Conservation (phyloP, 1,140 invertebrate species). For the Dufourea novaeangliae region DNA sequence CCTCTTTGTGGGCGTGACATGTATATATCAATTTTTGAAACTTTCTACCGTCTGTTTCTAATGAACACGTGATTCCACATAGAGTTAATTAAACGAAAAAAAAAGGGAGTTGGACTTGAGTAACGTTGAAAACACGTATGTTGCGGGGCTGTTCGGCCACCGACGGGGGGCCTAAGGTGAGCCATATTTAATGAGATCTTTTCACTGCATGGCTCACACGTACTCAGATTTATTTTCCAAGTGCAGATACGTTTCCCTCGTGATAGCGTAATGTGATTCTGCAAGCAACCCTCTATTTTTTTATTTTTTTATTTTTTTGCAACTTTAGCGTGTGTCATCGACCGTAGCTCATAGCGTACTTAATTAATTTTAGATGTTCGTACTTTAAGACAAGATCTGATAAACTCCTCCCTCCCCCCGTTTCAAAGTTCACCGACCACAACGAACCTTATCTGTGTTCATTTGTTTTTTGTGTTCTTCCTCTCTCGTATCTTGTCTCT, state of each 20-base stretch:
- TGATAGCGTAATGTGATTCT: conserved; percentile 72
- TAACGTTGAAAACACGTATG: conserved; percentile 75
- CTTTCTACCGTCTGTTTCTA: conserved; percentile 13
- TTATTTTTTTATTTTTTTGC: not conserved
- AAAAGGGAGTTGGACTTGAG: conserved; percentile 81
- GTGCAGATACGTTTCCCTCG: conserved; percentile 62
- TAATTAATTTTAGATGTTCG: too few relatives aligned
- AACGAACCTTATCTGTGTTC: not conserved
- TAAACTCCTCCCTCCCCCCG: too few relatives aligned
- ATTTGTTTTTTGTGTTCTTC: too few relatives aligned
- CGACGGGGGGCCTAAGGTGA: conserved; percentile 78
- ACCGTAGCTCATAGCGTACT: conserved; percentile 1
- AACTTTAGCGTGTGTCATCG: conserved; percentile 4
- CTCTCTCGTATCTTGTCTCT: too few relatives aligned
- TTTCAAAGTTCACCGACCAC: not conserved
- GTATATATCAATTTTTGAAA: conserved; percentile 35
- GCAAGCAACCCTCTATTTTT: conserved; percentile 33
- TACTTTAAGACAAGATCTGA: not conserved
- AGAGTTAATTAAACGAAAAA: conserved; percentile 43
- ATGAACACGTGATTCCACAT: conserved; percentile 25
- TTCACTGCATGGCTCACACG: conserved; percentile 65
- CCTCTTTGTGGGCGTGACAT: not conserved
- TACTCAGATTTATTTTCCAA: conserved; percentile 75
- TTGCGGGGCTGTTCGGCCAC: conserved; percentile 73
- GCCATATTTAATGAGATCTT: conserved; percentile 69